Percentiles rank a stretch among this genome's conserved stretches.
Evolutionary conservation across 2,888 invertebrate species (phyloP).

Genomic region (Drosophila nr. perissopoda): DNA sequence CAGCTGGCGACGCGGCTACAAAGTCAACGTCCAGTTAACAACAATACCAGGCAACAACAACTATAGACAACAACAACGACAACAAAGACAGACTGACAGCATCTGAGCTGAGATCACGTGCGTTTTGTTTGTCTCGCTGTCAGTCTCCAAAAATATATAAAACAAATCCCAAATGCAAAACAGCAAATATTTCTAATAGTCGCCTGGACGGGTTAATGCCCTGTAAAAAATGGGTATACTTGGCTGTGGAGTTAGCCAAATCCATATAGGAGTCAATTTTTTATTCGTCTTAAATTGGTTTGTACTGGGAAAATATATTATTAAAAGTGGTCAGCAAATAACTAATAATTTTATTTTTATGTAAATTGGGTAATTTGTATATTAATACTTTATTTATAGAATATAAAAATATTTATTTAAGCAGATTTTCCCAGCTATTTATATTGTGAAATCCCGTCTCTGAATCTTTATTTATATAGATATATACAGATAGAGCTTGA

Average conservation of each 20-base stretch:
- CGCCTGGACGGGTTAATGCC: background rate
- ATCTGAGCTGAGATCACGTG: slow-evolving; percentile 65
- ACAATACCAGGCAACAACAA: slow-evolving; percentile 9
- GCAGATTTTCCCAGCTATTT: background rate
- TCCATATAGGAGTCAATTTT: too few relatives aligned
- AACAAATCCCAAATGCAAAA: background rate
- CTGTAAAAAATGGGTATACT: background rate
- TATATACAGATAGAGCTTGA: background rate
- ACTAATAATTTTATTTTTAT: background rate
- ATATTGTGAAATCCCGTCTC: background rate
- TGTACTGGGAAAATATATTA: background rate
- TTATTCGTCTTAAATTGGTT: too few relatives aligned
- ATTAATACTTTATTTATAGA: background rate
- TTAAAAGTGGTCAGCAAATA: too few relatives aligned
- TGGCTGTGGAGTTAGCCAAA: background rate
- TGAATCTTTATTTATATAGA: background rate
- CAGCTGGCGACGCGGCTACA: slow-evolving; percentile 1
- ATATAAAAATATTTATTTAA: background rate
- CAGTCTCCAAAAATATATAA: slow-evolving; percentile 4
- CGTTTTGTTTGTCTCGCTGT: slow-evolving; percentile 39
- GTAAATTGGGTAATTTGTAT: background rate
- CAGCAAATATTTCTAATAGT: background rate
- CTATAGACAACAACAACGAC: background rate
- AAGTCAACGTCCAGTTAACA: slow-evolving; percentile 10
- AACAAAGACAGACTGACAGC: slow-evolving; percentile 27